Evolutionary conservation across 2,888 invertebrate genomes (phyloP).

Genomic region (Eustalomyia histrio): DNA sequence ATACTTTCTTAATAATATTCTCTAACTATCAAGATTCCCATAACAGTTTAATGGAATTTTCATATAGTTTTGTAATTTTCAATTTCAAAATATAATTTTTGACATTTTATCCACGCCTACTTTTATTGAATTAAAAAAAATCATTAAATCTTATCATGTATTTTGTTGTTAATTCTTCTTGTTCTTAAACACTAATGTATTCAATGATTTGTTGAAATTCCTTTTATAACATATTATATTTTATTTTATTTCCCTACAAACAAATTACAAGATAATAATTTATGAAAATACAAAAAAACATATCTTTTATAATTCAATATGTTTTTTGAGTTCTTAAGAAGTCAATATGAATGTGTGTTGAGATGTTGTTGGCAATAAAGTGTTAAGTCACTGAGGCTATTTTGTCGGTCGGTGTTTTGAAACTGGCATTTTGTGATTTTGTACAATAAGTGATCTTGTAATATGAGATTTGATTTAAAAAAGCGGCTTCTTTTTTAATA

Average conservation of each 20-base stretch:
- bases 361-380: slow-evolving; percentile 6
- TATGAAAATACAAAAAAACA: not conserved
- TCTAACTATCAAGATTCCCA: not conserved
- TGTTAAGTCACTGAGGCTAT: slow-evolving; percentile 56
- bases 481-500: slow-evolving; percentile 51
- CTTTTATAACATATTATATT: slow-evolving; percentile 23
- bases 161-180: slow-evolving; percentile 18
- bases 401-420: slow-evolving; percentile 42
- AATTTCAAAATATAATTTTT: slow-evolving; percentile 17
- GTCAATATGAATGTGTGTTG: no score
- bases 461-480: slow-evolving; percentile 16
- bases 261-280: slow-evolving; percentile 61
- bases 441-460: slow-evolving; percentile 29
- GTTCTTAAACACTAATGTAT: slow-evolving; percentile 55
- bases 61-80: slow-evolving; percentile 26
- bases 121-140: slow-evolving; percentile 35
- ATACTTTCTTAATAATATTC: no score
- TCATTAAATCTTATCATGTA: slow-evolving; percentile 3
- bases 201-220: slow-evolving; percentile 64
- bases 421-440: slow-evolving; percentile 38
- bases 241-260: slow-evolving; percentile 51
- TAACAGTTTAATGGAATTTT: slow-evolving; percentile 45
- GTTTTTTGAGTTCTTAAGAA: slow-evolving; percentile 48
- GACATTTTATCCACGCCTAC: slow-evolving; percentile 53
- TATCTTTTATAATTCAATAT: not conserved